Percentiles rank a stretch among this genome's conserved stretches.
These are phyloP conservation scores for Taenioides sp. DNA, from an alignment of 2,797 vertebrate genomes.

Conservation along the genomic window DNA sequence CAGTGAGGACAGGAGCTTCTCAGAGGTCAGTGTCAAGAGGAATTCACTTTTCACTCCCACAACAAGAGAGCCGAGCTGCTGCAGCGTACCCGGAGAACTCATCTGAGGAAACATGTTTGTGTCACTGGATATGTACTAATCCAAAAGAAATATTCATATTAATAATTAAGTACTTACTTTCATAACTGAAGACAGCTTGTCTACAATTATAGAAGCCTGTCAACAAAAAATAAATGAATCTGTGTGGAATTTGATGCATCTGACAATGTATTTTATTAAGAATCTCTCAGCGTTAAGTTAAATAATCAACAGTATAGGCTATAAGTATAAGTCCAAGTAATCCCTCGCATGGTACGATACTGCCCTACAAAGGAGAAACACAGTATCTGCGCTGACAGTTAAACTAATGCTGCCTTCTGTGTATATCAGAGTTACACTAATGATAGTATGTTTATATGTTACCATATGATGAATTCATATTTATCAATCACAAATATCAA, in stretches of 20 bases:
- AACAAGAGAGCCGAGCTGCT: constrained; percentile 70
- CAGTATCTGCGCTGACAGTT: too few species aligned
- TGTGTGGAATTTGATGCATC: neutral
- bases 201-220: constrained; percentile 73
- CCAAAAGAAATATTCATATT: neutral
- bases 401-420: too few species aligned
- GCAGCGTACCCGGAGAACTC: constrained; percentile 51
- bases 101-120: constrained; percentile 47
- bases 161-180: constrained; percentile 60
- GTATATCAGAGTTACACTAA: too few species aligned
- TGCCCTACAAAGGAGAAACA: too few species aligned
- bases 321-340: too few species aligned
- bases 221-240: constrained; percentile 19
- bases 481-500: too few species aligned
- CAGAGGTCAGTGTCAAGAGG: constrained; percentile 62
- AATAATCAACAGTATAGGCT: too few species aligned
- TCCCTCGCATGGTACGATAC: too few species aligned
- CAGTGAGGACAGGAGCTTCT: constrained; percentile 65
- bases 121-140: neutral
- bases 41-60: constrained; percentile 73
- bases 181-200: constrained; percentile 64
- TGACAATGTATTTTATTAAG: neutral
- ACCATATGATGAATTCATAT: too few species aligned
- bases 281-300: neutral
- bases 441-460: too few species aligned